These are phyloP conservation scores for Carettochelys insculpta DNA, from an alignment of 2,113 vertebrate genomes.

Conservation along the genomic window DNA sequence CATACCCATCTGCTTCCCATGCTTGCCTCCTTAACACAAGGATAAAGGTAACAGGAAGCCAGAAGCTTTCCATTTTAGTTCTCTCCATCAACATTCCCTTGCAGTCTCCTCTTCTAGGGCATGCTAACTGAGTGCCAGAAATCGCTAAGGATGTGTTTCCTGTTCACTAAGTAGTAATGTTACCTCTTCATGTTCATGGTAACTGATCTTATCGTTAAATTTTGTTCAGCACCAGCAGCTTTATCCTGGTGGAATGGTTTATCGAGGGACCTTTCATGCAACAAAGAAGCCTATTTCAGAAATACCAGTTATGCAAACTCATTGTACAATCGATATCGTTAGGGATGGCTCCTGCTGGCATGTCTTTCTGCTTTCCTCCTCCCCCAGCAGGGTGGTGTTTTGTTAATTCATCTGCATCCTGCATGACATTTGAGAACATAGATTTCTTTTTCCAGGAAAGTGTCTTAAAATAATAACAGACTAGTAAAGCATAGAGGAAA, in stretches of 20 bases:
- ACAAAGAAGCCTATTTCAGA: not conserved
- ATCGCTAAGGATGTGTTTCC: not conserved
- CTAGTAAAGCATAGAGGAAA: not conserved
- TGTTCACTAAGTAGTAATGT: not conserved
- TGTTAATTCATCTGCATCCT: not conserved
- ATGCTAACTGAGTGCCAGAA: not conserved
- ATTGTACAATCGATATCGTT: not conserved
- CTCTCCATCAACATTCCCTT: not conserved
- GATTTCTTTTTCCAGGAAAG: not conserved
- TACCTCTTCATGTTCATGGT: not conserved
- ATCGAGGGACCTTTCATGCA: not conserved
- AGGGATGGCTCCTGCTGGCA: not conserved
- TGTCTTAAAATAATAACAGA: not conserved
- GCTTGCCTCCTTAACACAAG: not conserved
- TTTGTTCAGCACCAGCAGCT: not conserved
- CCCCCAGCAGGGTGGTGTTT: not conserved
- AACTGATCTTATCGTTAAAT: not conserved
- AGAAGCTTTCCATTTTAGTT: not conserved
- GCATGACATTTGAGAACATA: not conserved
- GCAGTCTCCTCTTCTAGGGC: too few species aligned
- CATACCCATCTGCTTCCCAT: not conserved
- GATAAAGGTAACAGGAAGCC: not conserved
- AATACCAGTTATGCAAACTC: not conserved
- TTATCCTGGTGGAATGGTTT: not conserved
- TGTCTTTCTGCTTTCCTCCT: not conserved